phyloP scores from a whole-genome alignment of 2,797 vertebrate species.

The Onychomys arenicola region DNA sequence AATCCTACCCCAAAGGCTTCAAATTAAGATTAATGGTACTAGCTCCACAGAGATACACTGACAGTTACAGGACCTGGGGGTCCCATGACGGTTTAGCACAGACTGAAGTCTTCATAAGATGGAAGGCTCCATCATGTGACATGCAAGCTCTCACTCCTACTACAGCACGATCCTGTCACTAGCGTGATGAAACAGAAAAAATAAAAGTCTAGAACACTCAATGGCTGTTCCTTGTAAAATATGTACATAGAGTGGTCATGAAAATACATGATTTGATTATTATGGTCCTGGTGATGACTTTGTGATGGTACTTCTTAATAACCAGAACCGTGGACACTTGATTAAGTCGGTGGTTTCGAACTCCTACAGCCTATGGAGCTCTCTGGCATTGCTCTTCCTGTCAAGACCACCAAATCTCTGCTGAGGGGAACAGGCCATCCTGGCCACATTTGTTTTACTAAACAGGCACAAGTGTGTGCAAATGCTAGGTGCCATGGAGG shows the following conservation, averaged over 20 bases:
- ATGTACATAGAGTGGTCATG: neutral
- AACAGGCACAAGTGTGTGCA: conserved; percentile 20
- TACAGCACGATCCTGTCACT: neutral
- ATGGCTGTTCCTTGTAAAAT: neutral
- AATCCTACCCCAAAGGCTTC: neutral
- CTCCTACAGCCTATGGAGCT: neutral
- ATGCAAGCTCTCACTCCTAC: neutral
- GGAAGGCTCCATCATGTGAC: conserved; percentile 23
- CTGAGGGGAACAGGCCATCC: conserved; percentile 24
- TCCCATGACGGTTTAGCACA: neutral
- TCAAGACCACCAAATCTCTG: neutral
- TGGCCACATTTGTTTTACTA: conserved; percentile 43
- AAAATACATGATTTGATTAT: conserved; percentile 12
- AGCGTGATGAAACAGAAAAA: neutral
- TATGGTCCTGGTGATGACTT: neutral
- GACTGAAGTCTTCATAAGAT: neutral
- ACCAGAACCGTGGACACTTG: neutral
- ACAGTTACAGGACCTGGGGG: neutral
- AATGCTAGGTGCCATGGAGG: conserved; percentile 57
- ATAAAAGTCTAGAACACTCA: neutral
- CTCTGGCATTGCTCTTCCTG: neutral
- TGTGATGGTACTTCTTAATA: neutral
- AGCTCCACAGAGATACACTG: neutral
- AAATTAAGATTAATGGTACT: neutral
- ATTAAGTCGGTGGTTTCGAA: conserved; percentile 42